Conservation (phyloP, 2,113 vertebrate genomes). For the Hyaena hyaena region DNA sequence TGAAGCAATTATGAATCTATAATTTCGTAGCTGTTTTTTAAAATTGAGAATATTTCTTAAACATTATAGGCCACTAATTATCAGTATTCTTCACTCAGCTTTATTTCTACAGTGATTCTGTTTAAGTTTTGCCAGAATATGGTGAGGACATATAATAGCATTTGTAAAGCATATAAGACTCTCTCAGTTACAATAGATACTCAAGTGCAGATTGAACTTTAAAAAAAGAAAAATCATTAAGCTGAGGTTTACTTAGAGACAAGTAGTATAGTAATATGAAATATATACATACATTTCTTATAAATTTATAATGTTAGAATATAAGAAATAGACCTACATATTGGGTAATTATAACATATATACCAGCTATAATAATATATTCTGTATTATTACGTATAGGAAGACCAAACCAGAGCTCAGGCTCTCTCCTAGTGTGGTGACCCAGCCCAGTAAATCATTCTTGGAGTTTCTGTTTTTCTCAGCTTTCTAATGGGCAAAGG, state of each 20-base stretch:
- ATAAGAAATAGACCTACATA: neutral
- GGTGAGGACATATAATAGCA: neutral
- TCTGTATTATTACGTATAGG: neutral
- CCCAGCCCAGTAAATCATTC: neutral
- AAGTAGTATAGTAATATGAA: neutral
- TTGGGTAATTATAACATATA: neutral
- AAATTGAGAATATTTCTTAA: slow-evolving; percentile 32
- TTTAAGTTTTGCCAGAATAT: slow-evolving; percentile 43
- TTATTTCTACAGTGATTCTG: slow-evolving; percentile 32
- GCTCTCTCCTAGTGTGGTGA: neutral
- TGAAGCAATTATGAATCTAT: neutral
- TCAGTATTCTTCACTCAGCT: neutral
- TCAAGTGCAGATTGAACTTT: neutral
- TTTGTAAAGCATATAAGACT: neutral
- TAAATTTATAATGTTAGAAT: neutral
- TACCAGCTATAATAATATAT: neutral
- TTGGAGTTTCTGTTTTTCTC: neutral
- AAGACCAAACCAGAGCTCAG: neutral
- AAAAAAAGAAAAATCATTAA: neutral
- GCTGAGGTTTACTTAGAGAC: neutral
- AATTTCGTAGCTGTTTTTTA: slow-evolving; percentile 44
- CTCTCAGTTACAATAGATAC: neutral
- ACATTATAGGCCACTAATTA: neutral
- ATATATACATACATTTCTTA: neutral
- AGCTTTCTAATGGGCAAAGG: neutral